Conservation (phyloP, 2,113 vertebrate genomes). For the Otocyon megalotis region DNA sequence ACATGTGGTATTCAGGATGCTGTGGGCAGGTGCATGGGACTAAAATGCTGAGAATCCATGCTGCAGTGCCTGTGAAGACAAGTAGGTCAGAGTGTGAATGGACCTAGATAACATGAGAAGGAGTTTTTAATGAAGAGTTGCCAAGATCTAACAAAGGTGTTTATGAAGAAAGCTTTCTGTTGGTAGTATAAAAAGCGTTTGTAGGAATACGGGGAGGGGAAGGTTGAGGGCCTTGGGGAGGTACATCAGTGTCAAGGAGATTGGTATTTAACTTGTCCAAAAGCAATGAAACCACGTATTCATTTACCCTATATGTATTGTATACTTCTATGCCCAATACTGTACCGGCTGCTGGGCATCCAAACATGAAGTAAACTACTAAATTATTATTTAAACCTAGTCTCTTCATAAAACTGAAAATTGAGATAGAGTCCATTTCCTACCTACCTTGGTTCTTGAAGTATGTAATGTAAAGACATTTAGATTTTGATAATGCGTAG, state of each 20-base stretch:
- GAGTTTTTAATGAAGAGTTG: not conserved
- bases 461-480: not conserved
- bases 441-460: not conserved
- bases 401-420: slow-evolving; percentile 4
- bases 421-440: not conserved
- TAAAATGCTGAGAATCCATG: too few species aligned
- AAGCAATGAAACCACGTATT: not conserved
- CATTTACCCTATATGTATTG: not conserved
- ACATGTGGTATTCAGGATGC: accelerated
- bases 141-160: not conserved
- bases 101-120: not conserved
- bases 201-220: not conserved
- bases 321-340: not conserved
- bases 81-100: not conserved
- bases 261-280: not conserved
- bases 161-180: not conserved
- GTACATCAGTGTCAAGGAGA: not conserved
- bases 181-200: not conserved
- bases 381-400: not conserved
- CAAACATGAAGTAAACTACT: not conserved
- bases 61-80: not conserved
- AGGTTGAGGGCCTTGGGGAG: not conserved
- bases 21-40: too few species aligned
- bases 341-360: not conserved
- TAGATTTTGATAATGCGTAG: not conserved